Evolutionary conservation across 1,140 invertebrate species (phyloP).

Genomic region (Pentalonia nigronervosa): DNA sequence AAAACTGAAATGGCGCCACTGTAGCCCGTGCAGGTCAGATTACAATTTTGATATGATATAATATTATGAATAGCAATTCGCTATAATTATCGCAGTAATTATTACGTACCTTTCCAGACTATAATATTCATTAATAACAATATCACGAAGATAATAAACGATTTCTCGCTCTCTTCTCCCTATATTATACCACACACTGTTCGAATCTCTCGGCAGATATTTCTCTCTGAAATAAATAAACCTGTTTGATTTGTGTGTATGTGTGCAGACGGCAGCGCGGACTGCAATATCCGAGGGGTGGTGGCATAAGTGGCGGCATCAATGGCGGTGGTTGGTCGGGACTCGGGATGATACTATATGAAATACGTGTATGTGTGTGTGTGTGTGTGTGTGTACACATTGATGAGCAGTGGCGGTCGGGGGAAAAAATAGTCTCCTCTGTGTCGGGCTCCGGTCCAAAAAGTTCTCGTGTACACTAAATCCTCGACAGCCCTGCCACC

Average conservation of each 20-base stretch:
- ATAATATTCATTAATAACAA: too few species aligned
- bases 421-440: slow-evolving; percentile 31
- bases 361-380: not conserved
- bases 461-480: slow-evolving; percentile 34
- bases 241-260: slow-evolving; percentile 38
- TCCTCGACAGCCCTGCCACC: slow-evolving; percentile 16
- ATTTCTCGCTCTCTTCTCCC: not conserved
- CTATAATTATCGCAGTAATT: too few species aligned
- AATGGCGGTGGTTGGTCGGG: not conserved
- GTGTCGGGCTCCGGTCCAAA: slow-evolving; percentile 31
- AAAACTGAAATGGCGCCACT: too few species aligned
- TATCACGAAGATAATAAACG: not conserved
- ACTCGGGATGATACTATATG: not conserved
- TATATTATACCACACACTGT: not conserved
- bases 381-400: not conserved
- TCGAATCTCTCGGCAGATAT: not conserved
- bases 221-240: slow-evolving; percentile 6
- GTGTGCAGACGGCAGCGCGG: not conserved
- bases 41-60: too few species aligned
- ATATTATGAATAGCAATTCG: too few species aligned
- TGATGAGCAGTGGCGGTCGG: not conserved
- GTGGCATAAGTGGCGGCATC: not conserved
- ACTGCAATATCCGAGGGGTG: not conserved
- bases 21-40: too few species aligned
- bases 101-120: too few species aligned